Evolutionary conservation across 2,797 vertebrate genomes (phyloP).

Genomic region (Enteromius radiatus): DNA sequence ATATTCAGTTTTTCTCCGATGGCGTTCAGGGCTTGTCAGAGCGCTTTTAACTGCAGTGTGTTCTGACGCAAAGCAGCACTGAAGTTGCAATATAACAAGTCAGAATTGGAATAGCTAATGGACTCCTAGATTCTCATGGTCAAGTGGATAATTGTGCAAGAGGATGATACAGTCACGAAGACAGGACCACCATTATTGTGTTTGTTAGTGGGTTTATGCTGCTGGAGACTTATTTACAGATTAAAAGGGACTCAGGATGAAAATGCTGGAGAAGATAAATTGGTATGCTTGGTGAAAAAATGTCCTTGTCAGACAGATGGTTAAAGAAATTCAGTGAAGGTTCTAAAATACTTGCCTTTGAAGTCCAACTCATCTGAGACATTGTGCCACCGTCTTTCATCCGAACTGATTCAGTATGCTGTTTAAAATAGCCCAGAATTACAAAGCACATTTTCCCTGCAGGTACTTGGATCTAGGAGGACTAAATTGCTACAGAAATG

Average conservation of each 20-base stretch:
- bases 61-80: constrained; percentile 22
- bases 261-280: background rate
- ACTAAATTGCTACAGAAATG: background rate
- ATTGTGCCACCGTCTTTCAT: background rate
- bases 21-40: background rate
- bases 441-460: constrained; percentile 21
- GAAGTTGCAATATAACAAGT: constrained; percentile 23
- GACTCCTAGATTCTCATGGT: constrained; percentile 31
- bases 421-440: constrained; percentile 16
- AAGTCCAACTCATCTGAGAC: background rate
- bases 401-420: constrained; percentile 3
- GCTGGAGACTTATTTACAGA: constrained; percentile 22
- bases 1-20: background rate
- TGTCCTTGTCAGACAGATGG: background rate
- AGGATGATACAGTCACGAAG: constrained; percentile 28
- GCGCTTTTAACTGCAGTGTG: background rate
- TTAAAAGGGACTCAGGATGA: constrained; percentile 13
- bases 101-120: constrained; percentile 41
- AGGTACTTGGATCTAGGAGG: background rate
- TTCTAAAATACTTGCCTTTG: constrained; percentile 15
- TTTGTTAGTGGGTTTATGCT: constrained; percentile 23
- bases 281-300: no score
- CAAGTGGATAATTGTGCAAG: constrained; percentile 41
- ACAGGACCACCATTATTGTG: constrained; percentile 1
- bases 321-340: background rate